phyloP scores from a whole-genome alignment of 2,797 vertebrate species.

The Bovichtus variegatus region DNA sequence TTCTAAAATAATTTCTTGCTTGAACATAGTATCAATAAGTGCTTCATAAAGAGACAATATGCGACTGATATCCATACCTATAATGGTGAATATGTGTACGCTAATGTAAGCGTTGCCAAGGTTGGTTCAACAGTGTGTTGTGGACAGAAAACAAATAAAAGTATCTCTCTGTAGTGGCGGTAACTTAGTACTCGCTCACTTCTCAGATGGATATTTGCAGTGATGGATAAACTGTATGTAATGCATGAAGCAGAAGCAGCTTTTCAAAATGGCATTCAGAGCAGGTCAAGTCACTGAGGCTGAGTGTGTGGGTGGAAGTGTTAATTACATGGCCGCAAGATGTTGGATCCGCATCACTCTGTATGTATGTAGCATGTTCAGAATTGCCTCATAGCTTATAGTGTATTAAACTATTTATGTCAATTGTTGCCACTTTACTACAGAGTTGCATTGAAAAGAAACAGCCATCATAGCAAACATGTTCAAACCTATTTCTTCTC shows the following conservation, averaged over 20 bases:
- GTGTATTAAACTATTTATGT: neutral
- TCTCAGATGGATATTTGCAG: neutral
- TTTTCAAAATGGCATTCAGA: slow-evolving; percentile 22
- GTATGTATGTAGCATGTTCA: slow-evolving; percentile 11
- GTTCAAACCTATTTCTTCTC: neutral
- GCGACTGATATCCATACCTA: too few species aligned
- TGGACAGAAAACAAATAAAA: neutral
- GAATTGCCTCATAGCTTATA: slow-evolving; percentile 19
- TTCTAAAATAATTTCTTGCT: too few species aligned
- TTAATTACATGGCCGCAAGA: slow-evolving; percentile 59
- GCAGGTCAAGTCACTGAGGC: slow-evolving; percentile 32
- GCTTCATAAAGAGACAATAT: too few species aligned
- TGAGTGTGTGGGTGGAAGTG: slow-evolving; percentile 35
- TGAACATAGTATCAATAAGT: too few species aligned
- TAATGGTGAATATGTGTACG: too few species aligned
- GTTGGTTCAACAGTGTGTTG: too few species aligned
- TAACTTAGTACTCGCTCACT: neutral
- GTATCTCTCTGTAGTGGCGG: neutral
- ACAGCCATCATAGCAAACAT: neutral
- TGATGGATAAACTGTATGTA: neutral
- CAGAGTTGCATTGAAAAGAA: neutral
- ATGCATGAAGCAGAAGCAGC: neutral
- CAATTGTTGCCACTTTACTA: slow-evolving; percentile 14
- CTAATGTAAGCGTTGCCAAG: too few species aligned
- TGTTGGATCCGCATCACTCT: slow-evolving; percentile 14